A percentile compares a stretch with the other conserved stretches of the same genome.
phyloP scores from a whole-genome alignment of 2,113 vertebrate genomes.

The Dryoscopus gambensis region DNA sequence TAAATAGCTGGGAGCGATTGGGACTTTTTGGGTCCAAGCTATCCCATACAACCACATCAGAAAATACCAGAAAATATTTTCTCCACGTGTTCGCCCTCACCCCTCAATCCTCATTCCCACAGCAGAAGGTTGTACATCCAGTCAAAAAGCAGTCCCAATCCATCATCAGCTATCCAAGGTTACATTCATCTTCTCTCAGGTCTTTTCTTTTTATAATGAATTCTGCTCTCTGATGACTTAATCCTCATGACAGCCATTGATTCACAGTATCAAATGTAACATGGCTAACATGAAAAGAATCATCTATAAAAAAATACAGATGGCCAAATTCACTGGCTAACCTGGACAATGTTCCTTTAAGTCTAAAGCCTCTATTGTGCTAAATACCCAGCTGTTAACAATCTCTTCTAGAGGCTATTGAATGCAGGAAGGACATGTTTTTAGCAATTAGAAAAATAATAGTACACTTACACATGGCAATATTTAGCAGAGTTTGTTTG shows the following conservation, averaged over 20 bases:
- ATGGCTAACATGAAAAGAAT: not conserved
- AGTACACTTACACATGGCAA: constrained; percentile 61
- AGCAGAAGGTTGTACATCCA: not conserved
- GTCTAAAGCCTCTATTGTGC: constrained; percentile 40
- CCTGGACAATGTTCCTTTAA: constrained; percentile 40
- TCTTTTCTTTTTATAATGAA: not conserved
- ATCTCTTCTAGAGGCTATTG: constrained; percentile 45
- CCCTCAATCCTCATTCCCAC: not conserved
- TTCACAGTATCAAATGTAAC: not conserved
- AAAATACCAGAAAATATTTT: not conserved
- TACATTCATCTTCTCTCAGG: not conserved
- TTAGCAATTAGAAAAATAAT: constrained; percentile 67
- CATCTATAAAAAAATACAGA: not conserved
- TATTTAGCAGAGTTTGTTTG: constrained; percentile 60
- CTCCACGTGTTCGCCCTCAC: not conserved
- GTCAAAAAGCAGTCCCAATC: not conserved
- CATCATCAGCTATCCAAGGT: not conserved
- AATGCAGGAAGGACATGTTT: constrained; percentile 61
- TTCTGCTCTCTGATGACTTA: not conserved
- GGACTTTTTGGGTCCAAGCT: not conserved
- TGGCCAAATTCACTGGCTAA: not conserved
- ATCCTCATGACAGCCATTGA: not conserved
- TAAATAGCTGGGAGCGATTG: not conserved
- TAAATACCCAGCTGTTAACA: constrained; percentile 61
- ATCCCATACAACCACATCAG: not conserved